Conservation (phyloP, 2,797 vertebrate species). For the Simalia tracyae region DNA sequence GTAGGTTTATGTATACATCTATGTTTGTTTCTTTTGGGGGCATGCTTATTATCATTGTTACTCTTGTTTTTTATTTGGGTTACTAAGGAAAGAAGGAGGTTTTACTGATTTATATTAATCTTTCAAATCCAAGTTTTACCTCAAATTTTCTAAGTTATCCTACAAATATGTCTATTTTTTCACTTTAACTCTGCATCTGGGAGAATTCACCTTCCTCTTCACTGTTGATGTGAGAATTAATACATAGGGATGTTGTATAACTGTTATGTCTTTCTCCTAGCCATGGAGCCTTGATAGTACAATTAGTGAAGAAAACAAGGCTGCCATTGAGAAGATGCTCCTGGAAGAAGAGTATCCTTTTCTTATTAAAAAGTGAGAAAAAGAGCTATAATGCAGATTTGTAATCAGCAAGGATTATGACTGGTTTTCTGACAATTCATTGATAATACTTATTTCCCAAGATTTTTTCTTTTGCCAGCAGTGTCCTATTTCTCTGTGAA, state of each 20-base stretch:
- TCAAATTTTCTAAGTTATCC: background rate
- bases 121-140: background rate
- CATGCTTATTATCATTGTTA: background rate
- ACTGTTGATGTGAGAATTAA: background rate
- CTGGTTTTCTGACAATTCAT: background rate
- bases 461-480: background rate
- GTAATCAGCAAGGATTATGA: background rate
- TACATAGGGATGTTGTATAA: background rate
- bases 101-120: background rate
- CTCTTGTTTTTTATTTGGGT: background rate
- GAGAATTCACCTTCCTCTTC: background rate
- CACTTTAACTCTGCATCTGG: background rate
- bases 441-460: background rate
- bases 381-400: background rate
- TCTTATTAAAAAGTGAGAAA: background rate
- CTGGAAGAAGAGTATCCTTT: slow-evolving; percentile 98
- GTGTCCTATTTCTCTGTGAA: background rate
- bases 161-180: background rate
- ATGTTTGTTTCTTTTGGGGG: background rate
- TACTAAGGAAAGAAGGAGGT: background rate
- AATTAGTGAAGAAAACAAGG: slow-evolving; percentile 93
- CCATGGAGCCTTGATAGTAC: slow-evolving; percentile 93
- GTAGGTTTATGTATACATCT: background rate
- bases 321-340: slow-evolving; percentile 93
- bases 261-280: slow-evolving; percentile 68